These are phyloP conservation scores for Lamellibrachia satsuma DNA, from an alignment of 2,888 invertebrate genomes.

Conservation along the genomic window DNA sequence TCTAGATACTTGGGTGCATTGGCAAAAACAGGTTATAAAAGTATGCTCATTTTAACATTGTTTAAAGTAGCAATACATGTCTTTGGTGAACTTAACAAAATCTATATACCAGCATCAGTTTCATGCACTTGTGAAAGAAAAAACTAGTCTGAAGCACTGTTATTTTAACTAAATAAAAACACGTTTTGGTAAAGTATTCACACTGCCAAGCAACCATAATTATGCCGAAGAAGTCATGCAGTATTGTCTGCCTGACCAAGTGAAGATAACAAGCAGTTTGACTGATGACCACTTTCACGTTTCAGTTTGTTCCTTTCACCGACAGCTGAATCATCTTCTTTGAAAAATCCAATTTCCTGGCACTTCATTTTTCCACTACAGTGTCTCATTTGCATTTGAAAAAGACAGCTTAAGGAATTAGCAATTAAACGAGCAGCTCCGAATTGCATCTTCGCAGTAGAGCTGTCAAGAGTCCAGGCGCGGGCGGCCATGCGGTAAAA, in stretches of 20 bases:
- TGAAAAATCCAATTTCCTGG: conserved; percentile 17
- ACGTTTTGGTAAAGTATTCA: background rate
- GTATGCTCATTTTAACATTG: background rate
- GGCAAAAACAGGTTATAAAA: background rate
- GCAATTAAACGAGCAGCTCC: background rate
- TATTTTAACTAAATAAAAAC: background rate
- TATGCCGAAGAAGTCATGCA: background rate
- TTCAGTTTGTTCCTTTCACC: background rate
- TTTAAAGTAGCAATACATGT: background rate
- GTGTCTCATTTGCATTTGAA: conserved; percentile 5
- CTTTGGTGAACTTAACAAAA: background rate
- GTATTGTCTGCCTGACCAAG: background rate
- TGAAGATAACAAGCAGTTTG: background rate
- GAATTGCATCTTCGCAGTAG: background rate
- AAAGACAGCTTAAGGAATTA: background rate
- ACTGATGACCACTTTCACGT: background rate
- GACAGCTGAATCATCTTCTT: background rate
- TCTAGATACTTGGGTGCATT: too few species aligned
- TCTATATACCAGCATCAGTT: background rate
- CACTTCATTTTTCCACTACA: background rate
- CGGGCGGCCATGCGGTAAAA: background rate
- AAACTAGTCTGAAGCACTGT: background rate
- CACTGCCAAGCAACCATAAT: background rate
- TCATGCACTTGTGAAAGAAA: background rate
- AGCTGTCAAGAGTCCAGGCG: background rate